These are phyloP conservation scores for Mugil cephalus DNA, from an alignment of 2,113 vertebrate species.

Conservation along the genomic window DNA sequence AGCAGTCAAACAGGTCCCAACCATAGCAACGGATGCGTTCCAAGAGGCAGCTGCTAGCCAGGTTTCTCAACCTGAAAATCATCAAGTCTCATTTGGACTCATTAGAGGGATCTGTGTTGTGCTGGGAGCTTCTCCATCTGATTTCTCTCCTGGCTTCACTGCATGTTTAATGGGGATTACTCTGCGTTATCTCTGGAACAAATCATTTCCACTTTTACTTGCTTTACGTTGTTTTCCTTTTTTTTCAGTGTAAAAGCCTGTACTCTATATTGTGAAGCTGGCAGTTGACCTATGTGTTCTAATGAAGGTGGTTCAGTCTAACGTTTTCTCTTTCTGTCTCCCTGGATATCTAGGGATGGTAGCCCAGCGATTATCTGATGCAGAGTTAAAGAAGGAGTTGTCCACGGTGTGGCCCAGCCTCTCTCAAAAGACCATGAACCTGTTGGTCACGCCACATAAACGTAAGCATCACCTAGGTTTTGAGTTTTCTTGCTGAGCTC, in stretches of 20 bases:
- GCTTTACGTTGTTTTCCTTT: neutral
- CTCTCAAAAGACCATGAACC: conserved; percentile 93
- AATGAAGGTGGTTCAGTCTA: neutral
- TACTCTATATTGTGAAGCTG: neutral
- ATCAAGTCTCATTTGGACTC: conserved; percentile 55
- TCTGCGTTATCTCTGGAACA: neutral
- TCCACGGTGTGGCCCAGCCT: conserved; percentile 93
- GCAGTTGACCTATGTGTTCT: neutral
- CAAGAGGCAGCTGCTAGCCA: conserved; percentile 12
- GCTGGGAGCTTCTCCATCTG: neutral
- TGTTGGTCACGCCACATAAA: conserved; percentile 95
- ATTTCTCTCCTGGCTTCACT: conserved; percentile 16
- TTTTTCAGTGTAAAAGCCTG: neutral
- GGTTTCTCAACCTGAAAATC: conserved; percentile 20
- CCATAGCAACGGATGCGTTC: conserved; percentile 11
- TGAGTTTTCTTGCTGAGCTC: neutral
- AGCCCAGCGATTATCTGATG: conserved; percentile 91
- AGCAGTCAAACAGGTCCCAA: too few species aligned
- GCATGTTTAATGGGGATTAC: conserved; percentile 18
- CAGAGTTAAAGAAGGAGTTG: conserved; percentile 93
- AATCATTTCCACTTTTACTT: neutral
- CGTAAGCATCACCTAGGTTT: conserved; percentile 75
- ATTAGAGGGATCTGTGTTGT: conserved; percentile 47
- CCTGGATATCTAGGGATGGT: conserved; percentile 84
- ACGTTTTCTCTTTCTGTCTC: neutral